Evolutionary conservation across 2,113 vertebrate genomes (phyloP).

Genomic region (Halcyon senegalensis): DNA sequence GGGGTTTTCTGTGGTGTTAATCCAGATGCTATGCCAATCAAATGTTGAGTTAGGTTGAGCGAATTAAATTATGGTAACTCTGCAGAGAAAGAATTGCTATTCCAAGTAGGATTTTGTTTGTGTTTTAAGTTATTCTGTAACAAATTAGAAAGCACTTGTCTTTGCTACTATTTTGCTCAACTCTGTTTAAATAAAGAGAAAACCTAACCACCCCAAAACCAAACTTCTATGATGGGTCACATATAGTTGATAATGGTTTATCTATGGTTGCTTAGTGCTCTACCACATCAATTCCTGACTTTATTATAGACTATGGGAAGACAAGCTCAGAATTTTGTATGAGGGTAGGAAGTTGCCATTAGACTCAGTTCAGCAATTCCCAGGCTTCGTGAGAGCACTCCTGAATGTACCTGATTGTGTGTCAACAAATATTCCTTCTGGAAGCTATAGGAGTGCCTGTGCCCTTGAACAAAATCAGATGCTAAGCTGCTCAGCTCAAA

Average conservation of each 20-base stretch:
- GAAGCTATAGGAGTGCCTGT: not conserved
- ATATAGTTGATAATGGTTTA: not conserved
- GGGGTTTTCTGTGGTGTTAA: not conserved
- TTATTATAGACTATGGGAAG: not conserved
- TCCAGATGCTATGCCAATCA: not conserved
- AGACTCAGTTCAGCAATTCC: not conserved
- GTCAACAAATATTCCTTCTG: not conserved
- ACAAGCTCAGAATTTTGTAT: not conserved
- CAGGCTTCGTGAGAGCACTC: not conserved
- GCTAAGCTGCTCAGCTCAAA: not conserved
- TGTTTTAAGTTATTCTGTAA: not conserved
- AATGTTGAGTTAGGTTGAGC: not conserved
- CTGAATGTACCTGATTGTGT: not conserved
- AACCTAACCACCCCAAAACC: not conserved
- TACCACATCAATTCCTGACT: not conserved
- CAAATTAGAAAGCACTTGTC: not conserved
- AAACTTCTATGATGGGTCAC: not conserved
- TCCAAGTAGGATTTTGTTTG: not conserved
- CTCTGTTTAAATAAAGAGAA: not conserved
- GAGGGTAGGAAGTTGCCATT: not conserved
- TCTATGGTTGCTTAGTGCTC: not conserved
- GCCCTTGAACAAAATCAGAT: not conserved
- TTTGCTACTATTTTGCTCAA: not conserved
- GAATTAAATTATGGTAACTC: not conserved
- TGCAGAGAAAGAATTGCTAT: not conserved